These are phyloP conservation scores for Rattus rattus DNA, from an alignment of 2,113 vertebrate genomes.

Conservation along the genomic window DNA sequence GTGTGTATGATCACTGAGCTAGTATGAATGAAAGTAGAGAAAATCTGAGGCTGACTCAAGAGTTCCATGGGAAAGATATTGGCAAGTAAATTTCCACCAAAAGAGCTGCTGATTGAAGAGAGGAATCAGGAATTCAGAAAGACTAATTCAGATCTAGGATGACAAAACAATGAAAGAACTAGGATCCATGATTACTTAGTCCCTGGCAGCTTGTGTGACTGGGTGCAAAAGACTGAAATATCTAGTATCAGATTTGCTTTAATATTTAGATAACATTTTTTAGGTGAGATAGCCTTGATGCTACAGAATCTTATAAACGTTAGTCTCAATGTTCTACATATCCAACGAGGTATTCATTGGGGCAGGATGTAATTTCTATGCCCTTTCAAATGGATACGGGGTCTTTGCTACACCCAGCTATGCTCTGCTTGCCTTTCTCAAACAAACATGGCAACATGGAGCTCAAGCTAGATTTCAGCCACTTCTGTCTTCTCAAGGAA, in stretches of 20 bases:
- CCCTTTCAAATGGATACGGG: fast-evolving
- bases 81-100: not conserved
- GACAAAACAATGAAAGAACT: not conserved
- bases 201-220: not conserved
- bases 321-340: not conserved
- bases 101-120: not conserved
- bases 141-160: not conserved
- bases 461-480: not conserved
- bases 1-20: not conserved
- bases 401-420: not conserved
- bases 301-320: not conserved
- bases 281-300: not conserved
- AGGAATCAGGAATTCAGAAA: not conserved
- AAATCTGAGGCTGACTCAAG: not conserved
- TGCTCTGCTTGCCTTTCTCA: not conserved
- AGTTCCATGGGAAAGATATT: not conserved
- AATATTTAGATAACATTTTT: not conserved
- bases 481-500: not conserved
- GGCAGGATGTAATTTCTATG: not conserved
- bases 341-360: not conserved
- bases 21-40: not conserved
- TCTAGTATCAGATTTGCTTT: not conserved
- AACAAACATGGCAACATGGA: not conserved
- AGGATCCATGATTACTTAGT: not conserved
- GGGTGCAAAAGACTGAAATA: not conserved